Evolutionary conservation across 2,888 invertebrate genomes (phyloP), one percentile per base, ranked within the genome.

Genomic region (Suillia variegata): DNA sequence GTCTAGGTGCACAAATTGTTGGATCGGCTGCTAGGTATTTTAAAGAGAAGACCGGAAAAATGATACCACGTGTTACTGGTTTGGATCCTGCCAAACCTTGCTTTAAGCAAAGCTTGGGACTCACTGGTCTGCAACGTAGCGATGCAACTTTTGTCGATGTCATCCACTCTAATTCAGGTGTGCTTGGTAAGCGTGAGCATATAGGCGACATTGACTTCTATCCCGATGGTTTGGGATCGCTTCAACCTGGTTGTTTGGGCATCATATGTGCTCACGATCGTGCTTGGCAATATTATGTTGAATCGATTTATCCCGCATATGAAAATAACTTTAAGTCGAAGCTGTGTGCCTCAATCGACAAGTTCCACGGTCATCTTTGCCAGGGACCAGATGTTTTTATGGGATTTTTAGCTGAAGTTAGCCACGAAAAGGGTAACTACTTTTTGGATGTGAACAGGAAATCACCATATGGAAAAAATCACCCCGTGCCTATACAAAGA

Each of bases 1-100:
- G 26, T 10, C 10, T 26, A 10, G 26, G 26, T 6, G 26, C 26
- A 26, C 26, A 26, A 6, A 26, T 26, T 10, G 26, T 26, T 5
- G 26, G 26, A 6, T 5, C 26, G 5, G 26, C 26, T 6, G 26
- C 6, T 26, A 5, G 26, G 6, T 26, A 26, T 26, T 26, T 26
- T 10, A 26, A 26, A 5, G 10, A 6, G 5, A 26, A 26, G 34
- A 71, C 73, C 45, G 66, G 64, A 13, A 67, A 69, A 54, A 31
- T 59, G 18, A 56, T 74, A 58, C 67, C 66, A 48, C 67, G 70
- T 20, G 69, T 74, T 50, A 74, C 72, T 5, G 74, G 69, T 8
- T 60, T 74, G 17, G 73, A 74, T 65, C 73, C 74, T 15, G 74
- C 72, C 10, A 70, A 67, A 47, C 70, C 69, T 33, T 74, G 70